Evolutionary conservation across 2,888 invertebrate species (phyloP), one percentile per base, ranked within the genome.

Genomic region (Trimorus sp.): DNA sequence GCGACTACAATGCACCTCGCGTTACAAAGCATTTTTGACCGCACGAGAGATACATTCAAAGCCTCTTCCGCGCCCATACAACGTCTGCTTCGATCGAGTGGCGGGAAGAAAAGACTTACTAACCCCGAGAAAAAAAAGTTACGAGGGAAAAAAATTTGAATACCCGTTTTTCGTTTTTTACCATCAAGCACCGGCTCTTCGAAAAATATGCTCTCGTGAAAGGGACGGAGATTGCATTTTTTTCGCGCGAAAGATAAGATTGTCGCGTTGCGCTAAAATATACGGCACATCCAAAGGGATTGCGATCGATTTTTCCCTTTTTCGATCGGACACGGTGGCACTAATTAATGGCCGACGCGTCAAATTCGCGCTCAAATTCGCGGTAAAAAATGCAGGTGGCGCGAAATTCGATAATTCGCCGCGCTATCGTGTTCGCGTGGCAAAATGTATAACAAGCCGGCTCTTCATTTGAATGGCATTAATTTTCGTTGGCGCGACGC

Each of bases 21-120:
- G 63, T 73, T 77, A 81, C 81, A 81, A 81, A 81, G 81, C 81
- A 73, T 81, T 76, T 79, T 77, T 68, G 76, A 73, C 68, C 81
- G 38, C 51, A 76, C 51, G 60, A 77, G 73, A 71, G 81, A 81
- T 81, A 77, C 81, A 68, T 77, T 77, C 73, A 62, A 45, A 58
- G 71, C 60, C 71, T 71, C 59, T 26, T 51, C 51, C 9, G 11
- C 66, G 45, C 14, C 51, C 68, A 68, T 68, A 77, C 42, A 73
- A 56, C 42, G 63, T 75, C 76, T 73, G 73, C 56, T 81, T 81
- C 68, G 73, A 73, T 77, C 73, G 76, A 81, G 73, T 68, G 68
- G 62, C 63, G 42, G n/a, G 51, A 59, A 68, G 60, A 81, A 81
- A 62, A 71, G 63, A 71, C 75, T 76, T 80, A 62, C 76, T 37